A percentile compares a stretch with the other conserved stretches of the same genome.
Conservation (phyloP, 2,113 vertebrate genomes). For the Halcyon malimbica region DNA sequence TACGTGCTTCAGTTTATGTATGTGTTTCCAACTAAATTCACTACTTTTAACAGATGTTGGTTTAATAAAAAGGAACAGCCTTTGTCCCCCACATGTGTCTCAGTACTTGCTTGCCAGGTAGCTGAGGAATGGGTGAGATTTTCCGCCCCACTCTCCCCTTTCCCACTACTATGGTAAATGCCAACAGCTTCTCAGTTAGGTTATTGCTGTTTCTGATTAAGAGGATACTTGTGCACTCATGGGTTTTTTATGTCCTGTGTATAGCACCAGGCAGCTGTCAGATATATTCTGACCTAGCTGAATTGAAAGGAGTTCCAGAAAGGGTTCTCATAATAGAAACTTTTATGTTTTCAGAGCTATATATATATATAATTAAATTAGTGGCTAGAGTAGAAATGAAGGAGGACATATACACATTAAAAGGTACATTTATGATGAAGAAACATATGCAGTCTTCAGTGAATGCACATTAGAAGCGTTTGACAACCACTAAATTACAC, state of each 20-base stretch:
- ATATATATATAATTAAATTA: slow-evolving; percentile 20
- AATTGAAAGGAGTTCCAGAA: not conserved
- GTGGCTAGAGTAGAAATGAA: not conserved
- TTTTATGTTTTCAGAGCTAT: not conserved
- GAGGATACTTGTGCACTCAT: not conserved
- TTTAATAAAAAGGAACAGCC: not conserved
- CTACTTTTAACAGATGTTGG: not conserved
- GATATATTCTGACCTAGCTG: not conserved
- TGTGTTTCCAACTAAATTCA: not conserved
- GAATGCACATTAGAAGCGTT: slow-evolving; percentile 14
- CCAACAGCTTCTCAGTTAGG: not conserved
- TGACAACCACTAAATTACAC: slow-evolving; percentile 46
- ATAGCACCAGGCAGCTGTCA: not conserved
- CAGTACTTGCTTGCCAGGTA: not conserved
- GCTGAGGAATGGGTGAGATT: not conserved
- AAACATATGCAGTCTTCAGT: not conserved
- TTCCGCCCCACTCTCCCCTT: not conserved
- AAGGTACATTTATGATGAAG: slow-evolving; percentile 31
- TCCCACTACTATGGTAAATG: not conserved
- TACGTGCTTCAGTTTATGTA: not conserved
- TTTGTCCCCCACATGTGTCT: rapidly evolving
- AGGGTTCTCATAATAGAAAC: not conserved
- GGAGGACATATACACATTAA: not conserved
- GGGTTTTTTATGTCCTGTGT: not conserved
- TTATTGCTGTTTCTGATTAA: not conserved